Evolutionary conservation across 2,797 vertebrate species (phyloP).

Genomic region (Sciurus carolinensis): DNA sequence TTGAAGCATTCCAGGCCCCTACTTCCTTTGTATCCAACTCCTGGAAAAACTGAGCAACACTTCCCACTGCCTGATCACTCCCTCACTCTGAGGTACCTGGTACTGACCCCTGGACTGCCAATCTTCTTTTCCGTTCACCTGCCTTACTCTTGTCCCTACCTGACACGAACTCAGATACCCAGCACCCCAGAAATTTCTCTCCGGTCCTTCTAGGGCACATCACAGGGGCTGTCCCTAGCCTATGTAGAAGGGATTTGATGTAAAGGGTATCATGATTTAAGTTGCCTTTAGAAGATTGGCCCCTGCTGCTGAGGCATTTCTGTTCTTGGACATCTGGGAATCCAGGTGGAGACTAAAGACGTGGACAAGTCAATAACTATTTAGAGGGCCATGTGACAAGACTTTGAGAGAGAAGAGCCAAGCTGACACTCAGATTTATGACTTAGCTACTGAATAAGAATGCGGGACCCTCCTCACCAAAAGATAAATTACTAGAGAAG

Average conservation of each 20-base stretch:
- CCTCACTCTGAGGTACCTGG: background rate
- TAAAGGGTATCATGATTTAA: background rate
- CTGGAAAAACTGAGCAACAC: background rate
- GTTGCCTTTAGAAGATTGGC: background rate
- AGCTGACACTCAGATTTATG: background rate
- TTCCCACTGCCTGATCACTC: background rate
- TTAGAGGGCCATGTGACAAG: background rate
- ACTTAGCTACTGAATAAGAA: background rate
- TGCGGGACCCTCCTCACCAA: background rate
- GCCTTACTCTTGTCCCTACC: background rate
- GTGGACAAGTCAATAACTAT: background rate
- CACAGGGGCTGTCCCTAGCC: background rate
- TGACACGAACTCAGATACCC: background rate
- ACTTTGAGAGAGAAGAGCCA: background rate
- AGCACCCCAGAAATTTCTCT: background rate
- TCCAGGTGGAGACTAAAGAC: background rate
- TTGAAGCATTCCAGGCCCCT: background rate
- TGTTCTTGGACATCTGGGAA: background rate
- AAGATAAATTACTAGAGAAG: background rate
- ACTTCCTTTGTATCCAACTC: background rate
- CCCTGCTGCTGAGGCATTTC: background rate
- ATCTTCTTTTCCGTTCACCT: background rate
- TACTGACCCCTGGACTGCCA: background rate
- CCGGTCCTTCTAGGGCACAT: background rate
- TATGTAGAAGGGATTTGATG: background rate